Conservation (phyloP, 2,888 invertebrate species). For the Nomada lathburiana region DNA sequence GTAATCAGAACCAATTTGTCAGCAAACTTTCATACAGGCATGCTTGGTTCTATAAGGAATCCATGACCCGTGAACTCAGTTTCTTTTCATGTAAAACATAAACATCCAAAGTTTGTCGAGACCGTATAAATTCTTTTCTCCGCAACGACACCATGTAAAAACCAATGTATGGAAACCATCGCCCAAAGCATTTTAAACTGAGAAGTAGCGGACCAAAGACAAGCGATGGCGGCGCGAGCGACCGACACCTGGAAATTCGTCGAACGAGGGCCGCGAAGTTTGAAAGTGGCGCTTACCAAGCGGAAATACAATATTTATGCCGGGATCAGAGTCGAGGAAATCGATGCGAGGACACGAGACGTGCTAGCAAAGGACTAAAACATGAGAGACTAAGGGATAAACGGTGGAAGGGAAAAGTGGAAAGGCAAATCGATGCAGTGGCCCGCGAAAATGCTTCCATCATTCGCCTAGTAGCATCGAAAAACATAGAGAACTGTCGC, state of each 20-base stretch:
- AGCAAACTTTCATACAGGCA: no score
- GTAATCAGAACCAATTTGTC: neutral
- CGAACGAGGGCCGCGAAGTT: conserved; percentile 51
- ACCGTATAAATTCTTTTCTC: neutral
- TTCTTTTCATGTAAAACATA: no score
- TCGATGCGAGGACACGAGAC: conserved; percentile 2
- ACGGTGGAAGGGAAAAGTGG: neutral
- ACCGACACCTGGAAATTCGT: conserved; percentile 35
- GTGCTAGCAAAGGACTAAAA: neutral
- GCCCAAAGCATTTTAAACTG: neutral
- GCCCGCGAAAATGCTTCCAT: conserved; percentile 48
- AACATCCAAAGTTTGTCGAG: no score
- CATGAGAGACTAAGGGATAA: conserved; percentile 1
- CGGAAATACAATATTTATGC: conserved; percentile 64
- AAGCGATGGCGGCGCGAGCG: conserved; percentile 5
- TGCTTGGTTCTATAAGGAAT: neutral
- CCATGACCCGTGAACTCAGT: neutral
- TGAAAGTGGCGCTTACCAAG: conserved; percentile 57
- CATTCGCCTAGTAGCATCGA: conserved; percentile 36
- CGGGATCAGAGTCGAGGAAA: conserved; percentile 38
- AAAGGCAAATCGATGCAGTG: conserved; percentile 56
- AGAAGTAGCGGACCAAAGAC: conserved; percentile 12
- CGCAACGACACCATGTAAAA: neutral
- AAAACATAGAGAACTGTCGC: conserved; percentile 55
- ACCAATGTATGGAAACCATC: neutral